These are phyloP conservation scores for Drosophila mayaguana DNA, from an alignment of 2,888 invertebrate genomes.

Conservation along the genomic window DNA sequence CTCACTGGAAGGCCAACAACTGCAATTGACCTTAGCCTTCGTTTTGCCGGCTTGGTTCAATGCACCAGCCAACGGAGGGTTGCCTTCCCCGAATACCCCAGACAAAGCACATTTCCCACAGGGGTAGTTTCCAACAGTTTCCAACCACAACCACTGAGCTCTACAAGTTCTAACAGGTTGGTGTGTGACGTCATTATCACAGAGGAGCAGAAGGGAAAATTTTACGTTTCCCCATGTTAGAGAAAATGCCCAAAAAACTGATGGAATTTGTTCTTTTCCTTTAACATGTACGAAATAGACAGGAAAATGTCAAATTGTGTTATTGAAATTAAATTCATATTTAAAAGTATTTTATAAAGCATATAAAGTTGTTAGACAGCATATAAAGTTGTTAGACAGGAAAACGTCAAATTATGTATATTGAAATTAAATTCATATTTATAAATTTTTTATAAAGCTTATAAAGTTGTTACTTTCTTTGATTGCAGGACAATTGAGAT, in stretches of 20 bases:
- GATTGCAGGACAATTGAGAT: no score
- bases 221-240: background rate
- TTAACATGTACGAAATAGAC: background rate
- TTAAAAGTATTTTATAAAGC: no score
- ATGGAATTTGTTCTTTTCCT: background rate
- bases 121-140: slow-evolving; percentile 24
- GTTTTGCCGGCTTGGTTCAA: slow-evolving; percentile 75
- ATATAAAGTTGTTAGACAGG: no score
- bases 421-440: background rate
- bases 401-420: no score
- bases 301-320: background rate
- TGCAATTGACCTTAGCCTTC: slow-evolving; percentile 82
- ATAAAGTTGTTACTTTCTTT: no score
- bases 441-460: no score
- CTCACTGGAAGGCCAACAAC: slow-evolving; percentile 65
- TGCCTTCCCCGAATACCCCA: slow-evolving; percentile 34
- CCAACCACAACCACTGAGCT: background rate
- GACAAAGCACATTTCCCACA: slow-evolving; percentile 15
- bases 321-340: background rate
- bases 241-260: slow-evolving; percentile 7
- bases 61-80: slow-evolving; percentile 56
- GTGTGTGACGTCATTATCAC: slow-evolving; percentile 60
- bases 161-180: slow-evolving; percentile 65
- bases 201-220: slow-evolving; percentile 31
- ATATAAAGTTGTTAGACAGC: no score